Evolutionary conservation across 2,888 invertebrate species (phyloP), one percentile per base, ranked within the genome.

Genomic region (Zygaena filipendulae): DNA sequence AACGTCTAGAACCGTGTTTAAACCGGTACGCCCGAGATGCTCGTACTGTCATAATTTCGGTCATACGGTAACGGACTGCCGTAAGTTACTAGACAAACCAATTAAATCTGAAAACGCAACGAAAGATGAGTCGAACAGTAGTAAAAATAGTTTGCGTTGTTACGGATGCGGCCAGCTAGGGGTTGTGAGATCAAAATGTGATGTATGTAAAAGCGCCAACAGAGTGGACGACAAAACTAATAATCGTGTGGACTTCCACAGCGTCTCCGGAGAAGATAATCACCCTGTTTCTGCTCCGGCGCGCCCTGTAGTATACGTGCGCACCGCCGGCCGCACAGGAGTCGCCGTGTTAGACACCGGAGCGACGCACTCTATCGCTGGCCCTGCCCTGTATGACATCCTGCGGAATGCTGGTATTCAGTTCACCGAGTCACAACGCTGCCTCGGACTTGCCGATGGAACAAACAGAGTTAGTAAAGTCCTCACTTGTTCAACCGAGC

Each of bases 331-430:
- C 11, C 11, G 8, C 3, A 7, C 14, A 13, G 35, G 35, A 2
- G 29, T 29, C 2, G 35, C 35, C 3, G 27, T 35, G 3, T 10
- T 32, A 1, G 35, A 35, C 12, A 35, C 35, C 2, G 35, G 35
- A 4, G 27, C 35, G 7, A 35, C 32, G 1, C 23, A 32, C 9
- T 25, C 23, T 16, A 30, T 34, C 5, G 34, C 34, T 5, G 14
- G 34, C 16, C 28, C 34, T 3, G 19, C 10, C 20, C 18, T 34
- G 7, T 21, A 34, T 13, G n/a, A 13, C 2, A 11, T 34, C 3
- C 16, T 30, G 11, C 11, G 16, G n/a, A 4, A 10, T 25, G 18
- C 12, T 7, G 28, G 28, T 13, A 13, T 31, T 3, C 4, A 23
- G 2, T 34, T 34, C 12, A 6, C 4, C 3, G 12, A 23, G 3